Evolutionary conservation across 2,797 vertebrate genomes (phyloP), one percentile per base, ranked within the genome.

Genomic region (Gymnopithys bicolor): DNA sequence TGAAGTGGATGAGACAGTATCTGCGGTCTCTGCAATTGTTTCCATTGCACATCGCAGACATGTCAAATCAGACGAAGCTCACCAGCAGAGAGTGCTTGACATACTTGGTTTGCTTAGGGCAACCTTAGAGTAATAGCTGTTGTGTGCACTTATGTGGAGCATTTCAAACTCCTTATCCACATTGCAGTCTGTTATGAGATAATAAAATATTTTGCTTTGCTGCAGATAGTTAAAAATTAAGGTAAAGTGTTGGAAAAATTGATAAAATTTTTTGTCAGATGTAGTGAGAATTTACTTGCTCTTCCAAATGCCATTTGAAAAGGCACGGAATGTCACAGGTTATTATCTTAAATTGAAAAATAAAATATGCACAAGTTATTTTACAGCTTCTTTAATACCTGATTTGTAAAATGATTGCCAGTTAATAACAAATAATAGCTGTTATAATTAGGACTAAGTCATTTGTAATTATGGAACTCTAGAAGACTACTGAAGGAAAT

Each of bases 1-100:
- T 43, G 76, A 92, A 95, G 62, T 78, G 79, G 39, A 92, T 83
- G 68, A 89, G 94, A 80, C 87, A 87, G 89, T 53, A 89, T 75
- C 87, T 13, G 66, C 83, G 71, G 60, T 71, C 53, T 55, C 78
- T 74, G 71, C 2, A 15, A 55, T 75, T 70, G 86, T 84, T 97
- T 81, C 60, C 59, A 8, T 39, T 64, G 70, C 56, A 22, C 37
- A 17, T 30, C 62, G 58, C 68, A 92, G 71, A 83, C 87, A 25
- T 62, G 87, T 89, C 92, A 91, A 87, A 93, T 90, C 81, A 68
- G 60, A 80, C 84, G 88, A 82, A 90, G 41, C 71, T 95, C 45
- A 33, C 41, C 67, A 77, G 64, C 63, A 49, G 27, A 5, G 60
- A 94, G 56, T 3, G 1, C 49, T 77, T 95, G 92, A 70, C 12